Evolutionary conservation across 2,797 vertebrate genomes (phyloP), one percentile per base, ranked within the genome.

Genomic region (Phalanger gymnotis): DNA sequence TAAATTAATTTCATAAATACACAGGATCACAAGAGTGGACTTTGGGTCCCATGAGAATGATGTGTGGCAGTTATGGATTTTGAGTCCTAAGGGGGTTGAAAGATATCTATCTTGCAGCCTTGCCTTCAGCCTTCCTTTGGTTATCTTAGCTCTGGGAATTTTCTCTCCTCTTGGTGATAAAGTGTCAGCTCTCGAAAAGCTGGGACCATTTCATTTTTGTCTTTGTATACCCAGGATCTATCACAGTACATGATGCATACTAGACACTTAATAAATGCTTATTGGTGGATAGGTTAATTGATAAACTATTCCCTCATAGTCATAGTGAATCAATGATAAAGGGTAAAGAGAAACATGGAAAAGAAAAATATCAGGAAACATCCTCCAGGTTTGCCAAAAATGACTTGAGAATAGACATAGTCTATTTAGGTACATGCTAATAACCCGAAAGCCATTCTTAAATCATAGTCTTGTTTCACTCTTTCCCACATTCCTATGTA

Each of bases 381-480:
- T 31, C 57, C 4, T n/a, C 61, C 14, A 40, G 9, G 11, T 55
- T 13, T 81, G 40, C 40, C 40, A 81, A 81, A 73, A 81, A 47
- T 47, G 53, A 51, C 91, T 51, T 90, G 30, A 54, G 93, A 94
- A 47, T 31, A 90, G 73, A 58, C 28, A 27, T 11, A 28, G 34
- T 51, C 54, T 96, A 34, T 94, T 95, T 81, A 91, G 87, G 58
- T 31, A 52, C 12, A 47, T 94, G 91, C 54, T 96, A 87, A 81
- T 90, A 73, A 95, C 93, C 54, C 89, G 40, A 54, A 95, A 94
- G 53, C 94, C 94, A 90, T 52, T 54, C 53, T 27, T 95, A 90
- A 94, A 89, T 93, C 57, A 3, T 91, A 95, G 9, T 57, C 51
- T 61, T 52, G 22, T 94, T 93, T 94, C 40, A 73, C n/a, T 92